A percentile compares a stretch with the other conserved stretches of the same genome.
Evolutionary conservation across 2,888 invertebrate species (phyloP).

Genomic region (Drosophila parthenogenetica): DNA sequence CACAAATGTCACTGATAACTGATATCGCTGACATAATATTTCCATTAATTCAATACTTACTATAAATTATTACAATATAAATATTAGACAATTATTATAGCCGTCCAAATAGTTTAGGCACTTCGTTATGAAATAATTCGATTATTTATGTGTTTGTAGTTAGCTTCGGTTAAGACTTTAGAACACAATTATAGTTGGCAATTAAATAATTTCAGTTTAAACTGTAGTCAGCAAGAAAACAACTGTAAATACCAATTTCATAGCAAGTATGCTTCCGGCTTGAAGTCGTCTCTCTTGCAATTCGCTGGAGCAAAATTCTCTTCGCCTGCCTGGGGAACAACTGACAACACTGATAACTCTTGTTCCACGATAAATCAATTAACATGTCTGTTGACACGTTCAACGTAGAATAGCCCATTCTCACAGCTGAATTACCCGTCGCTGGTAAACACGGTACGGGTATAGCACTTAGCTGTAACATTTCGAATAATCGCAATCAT

Average conservation of each 20-base stretch:
- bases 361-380: conserved; percentile 45
- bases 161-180: no score
- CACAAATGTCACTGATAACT: conserved; percentile 18
- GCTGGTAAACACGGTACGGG: neutral
- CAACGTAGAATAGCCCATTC: conserved; percentile 2
- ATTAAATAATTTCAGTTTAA: no score
- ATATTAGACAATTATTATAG: no score
- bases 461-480: conserved; percentile 1
- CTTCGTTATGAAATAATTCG: no score
- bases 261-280: conserved; percentile 25
- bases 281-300: neutral
- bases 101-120: no score
- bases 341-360: conserved; percentile 15
- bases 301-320: conserved; percentile 1
- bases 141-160: no score
- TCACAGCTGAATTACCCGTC: conserved; percentile 3
- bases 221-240: no score
- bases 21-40: conserved; percentile 13
- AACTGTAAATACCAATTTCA: neutral
- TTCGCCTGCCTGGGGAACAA: conserved; percentile 8
- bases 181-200: no score
- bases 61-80: no score
- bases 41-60: neutral
- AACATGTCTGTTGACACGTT: conserved; percentile 30
- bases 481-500: conserved; percentile 1